Percentiles rank a stretch among this genome's conserved stretches.
Conservation (phyloP, 2,797 vertebrate species). For the Rhynchonycteris naso region DNA sequence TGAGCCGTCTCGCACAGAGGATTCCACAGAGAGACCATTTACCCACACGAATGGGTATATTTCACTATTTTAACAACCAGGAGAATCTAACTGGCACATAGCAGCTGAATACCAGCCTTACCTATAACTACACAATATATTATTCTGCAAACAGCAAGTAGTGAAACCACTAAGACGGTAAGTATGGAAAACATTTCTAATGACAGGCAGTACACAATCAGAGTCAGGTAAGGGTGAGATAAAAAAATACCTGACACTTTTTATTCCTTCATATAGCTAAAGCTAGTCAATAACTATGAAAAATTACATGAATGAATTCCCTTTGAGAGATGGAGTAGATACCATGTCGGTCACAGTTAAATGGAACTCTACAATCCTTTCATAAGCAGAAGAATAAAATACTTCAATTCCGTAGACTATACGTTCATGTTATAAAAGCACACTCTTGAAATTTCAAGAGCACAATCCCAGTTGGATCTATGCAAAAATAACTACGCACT, state of each 20-base stretch:
- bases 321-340: not conserved
- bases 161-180: not conserved
- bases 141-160: not conserved
- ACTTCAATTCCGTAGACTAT: not conserved
- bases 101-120: not conserved
- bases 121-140: not conserved
- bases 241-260: slow-evolving; percentile 36
- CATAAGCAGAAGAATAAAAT: slow-evolving; percentile 46
- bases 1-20: not conserved
- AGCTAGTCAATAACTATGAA: not conserved
- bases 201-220: not conserved
- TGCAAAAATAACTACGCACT: slow-evolving; percentile 5
- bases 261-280: slow-evolving; percentile 54
- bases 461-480: not conserved
- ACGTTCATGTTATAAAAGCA: not conserved
- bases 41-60: not conserved
- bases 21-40: not conserved
- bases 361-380: not conserved
- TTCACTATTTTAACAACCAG: not conserved
- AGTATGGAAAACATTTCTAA: not conserved
- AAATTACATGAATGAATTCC: not conserved
- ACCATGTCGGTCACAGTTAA: slow-evolving; percentile 11
- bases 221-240: not conserved
- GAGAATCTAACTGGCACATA: not conserved
- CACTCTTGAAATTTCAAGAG: not conserved